Base-by-base conservation (phyloP, 2,797 vertebrate species). In the Leontocebus nigricollis region DNA sequence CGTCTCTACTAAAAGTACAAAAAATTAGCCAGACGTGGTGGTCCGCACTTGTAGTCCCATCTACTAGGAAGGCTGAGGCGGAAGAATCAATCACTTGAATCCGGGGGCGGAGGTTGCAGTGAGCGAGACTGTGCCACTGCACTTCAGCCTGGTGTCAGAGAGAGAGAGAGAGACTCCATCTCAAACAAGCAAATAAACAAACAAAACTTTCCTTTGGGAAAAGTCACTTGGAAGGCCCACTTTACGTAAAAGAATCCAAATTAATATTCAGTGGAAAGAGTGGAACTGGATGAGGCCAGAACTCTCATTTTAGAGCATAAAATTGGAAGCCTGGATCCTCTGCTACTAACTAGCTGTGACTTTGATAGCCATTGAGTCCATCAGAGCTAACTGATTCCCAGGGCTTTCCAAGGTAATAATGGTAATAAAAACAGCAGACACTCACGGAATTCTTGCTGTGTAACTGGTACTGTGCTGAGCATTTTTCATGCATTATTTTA, bases 131-230 rank as follows among this genome's bases (percentile, higher is more conserved):
- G 52, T 22, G 20, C 52, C 52, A 55, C 52, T 55, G 20, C 52
- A 55, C 52, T 55, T 55, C 19, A 8, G 52, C 20, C 52, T 55
- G 52, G 52, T 55, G 20, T 55, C 52, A 24, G 52, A 55, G 20
- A 22, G 44, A 55, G 20, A 22, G 44, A 44, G 44, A 46, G 52
- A 22, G 52, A 55, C 20, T 55, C 20, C 7, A 8, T 55, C 52
- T 55, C 52, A 55, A 55, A 22, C 52, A 55, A 52, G 19, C 50
- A 52, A 50, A 50, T 5, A 50, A 52, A 50, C 50, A 19, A 55
- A 55, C 36, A 87, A 67, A 93, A 83, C 77, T 92, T 80, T 86
- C 83, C 77, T 95, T 76, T 30, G n/a, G 75, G 39, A 44, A 94
- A 44, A 82, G 22, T 77, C 73, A 7, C 33, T 50, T 50, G 6